Percentiles rank a stretch among this genome's conserved stretches.
Evolutionary conservation across 23 tunicate species (phyloP).

Genomic region (Ciona savignyi): DNA sequence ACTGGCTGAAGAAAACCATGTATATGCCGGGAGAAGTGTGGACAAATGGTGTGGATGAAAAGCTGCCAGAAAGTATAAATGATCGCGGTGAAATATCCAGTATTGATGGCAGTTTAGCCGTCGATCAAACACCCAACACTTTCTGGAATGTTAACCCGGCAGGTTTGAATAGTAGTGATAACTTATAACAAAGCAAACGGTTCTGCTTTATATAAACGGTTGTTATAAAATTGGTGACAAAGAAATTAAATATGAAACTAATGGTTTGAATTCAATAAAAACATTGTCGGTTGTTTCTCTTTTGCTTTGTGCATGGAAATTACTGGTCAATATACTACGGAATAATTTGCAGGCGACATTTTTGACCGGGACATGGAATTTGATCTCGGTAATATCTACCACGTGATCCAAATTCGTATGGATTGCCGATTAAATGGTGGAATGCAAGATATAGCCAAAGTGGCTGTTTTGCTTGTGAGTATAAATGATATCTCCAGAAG

Average conservation of each 20-base stretch:
- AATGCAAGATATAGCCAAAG: conserved; percentile 21
- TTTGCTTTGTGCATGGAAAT: too few species aligned
- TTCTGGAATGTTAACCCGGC: conserved; percentile 54
- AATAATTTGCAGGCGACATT: conserved; percentile 26
- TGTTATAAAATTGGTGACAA: not conserved
- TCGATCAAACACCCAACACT: conserved; percentile 36
- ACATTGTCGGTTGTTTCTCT: too few species aligned
- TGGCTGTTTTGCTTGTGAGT: conserved; percentile 12
- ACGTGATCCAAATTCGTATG: conserved; percentile 25
- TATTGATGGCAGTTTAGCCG: conserved; percentile 37
- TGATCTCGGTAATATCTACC: conserved; percentile 33
- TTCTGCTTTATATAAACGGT: not conserved
- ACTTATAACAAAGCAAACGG: not conserved
- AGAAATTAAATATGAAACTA: too few species aligned
- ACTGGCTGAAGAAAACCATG: conserved; percentile 35
- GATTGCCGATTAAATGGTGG: conserved; percentile 29
- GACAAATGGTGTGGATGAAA: conserved; percentile 32
- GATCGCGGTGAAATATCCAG: conserved; percentile 40
- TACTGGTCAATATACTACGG: not conserved
- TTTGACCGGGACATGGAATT: conserved; percentile 49
- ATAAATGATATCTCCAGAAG: too few species aligned
- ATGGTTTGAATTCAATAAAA: too few species aligned
- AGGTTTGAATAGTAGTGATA: conserved; percentile 9
- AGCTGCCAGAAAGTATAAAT: conserved; percentile 26
- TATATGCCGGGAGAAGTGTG: conserved; percentile 52